Percentiles rank a stretch among this genome's conserved stretches.
Conservation (phyloP, 1,140 invertebrate genomes). For the Drosophila subpulchrella region DNA sequence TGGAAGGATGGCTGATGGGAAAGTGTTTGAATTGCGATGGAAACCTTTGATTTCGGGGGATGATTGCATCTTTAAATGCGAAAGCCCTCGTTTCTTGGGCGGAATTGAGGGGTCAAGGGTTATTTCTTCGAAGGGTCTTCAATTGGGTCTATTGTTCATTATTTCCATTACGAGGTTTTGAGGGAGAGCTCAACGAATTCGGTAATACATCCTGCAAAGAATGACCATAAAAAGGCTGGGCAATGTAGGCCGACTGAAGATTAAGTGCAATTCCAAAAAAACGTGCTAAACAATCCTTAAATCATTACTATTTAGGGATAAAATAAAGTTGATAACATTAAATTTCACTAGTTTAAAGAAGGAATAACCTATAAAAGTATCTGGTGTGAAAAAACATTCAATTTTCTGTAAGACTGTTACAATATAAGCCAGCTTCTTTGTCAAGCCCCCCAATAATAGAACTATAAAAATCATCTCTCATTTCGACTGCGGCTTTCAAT, state of each 20-base stretch:
- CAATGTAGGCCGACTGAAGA: not conserved
- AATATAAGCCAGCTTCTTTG: not conserved
- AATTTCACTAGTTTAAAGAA: not conserved
- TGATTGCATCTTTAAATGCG: conserved; percentile 19
- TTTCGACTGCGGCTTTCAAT: conserved; percentile 16
- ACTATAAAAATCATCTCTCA: conserved; percentile 24
- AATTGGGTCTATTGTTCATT: conserved; percentile 1
- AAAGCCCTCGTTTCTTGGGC: conserved; percentile 5
- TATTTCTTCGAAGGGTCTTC: not conserved
- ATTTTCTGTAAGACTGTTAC: not conserved
- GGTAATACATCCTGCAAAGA: not conserved
- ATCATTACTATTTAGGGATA: too few species aligned
- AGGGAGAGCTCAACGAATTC: not conserved
- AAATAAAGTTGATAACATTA: too few species aligned
- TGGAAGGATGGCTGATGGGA: not conserved
- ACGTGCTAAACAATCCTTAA: too few species aligned
- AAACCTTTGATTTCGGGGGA: conserved; percentile 35
- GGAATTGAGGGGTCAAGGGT: conserved; percentile 1
- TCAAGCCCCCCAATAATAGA: not conserved
- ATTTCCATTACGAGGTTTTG: not conserved
- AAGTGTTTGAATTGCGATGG: conserved; percentile 31
- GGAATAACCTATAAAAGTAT: not conserved
- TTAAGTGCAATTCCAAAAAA: not conserved
- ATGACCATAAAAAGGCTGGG: not conserved
- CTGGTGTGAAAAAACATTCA: not conserved